Conservation (phyloP, 1,140 invertebrate species). For the Nasonia vitripennis region DNA sequence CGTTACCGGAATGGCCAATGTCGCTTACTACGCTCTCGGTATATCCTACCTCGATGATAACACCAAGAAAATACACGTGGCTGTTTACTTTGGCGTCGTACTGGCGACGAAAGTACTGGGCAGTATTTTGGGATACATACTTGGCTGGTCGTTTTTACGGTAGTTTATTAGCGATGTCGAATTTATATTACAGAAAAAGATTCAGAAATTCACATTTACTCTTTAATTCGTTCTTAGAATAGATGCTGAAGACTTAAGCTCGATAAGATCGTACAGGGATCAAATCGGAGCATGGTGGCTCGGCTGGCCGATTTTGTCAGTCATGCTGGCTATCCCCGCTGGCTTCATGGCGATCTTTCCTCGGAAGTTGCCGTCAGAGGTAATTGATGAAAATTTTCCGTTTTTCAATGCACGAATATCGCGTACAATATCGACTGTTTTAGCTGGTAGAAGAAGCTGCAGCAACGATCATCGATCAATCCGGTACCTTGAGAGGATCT, state of each 20-base stretch:
- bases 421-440: constrained; percentile 9
- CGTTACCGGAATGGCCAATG: constrained; percentile 76
- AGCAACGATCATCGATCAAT: constrained; percentile 68
- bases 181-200: neutral
- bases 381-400: constrained; percentile 46
- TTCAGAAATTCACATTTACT: neutral
- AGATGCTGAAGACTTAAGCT: constrained; percentile 64
- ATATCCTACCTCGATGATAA: constrained; percentile 83
- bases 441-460: constrained; percentile 77
- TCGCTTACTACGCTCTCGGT: constrained; percentile 80
- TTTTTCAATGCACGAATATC: neutral
- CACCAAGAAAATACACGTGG: constrained; percentile 76
- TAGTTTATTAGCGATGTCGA: constrained; percentile 56
- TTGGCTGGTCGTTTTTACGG: constrained; percentile 71
- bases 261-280: constrained; percentile 63
- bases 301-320: constrained; percentile 68
- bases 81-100: constrained; percentile 72
- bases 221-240: constrained; percentile 59
- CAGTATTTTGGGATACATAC: constrained; percentile 68
- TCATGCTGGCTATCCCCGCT: constrained; percentile 65
- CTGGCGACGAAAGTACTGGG: constrained; percentile 69
- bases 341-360: constrained; percentile 69
- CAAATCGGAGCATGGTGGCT: constrained; percentile 73
- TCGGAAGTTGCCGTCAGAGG: constrained; percentile 69
- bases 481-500: constrained; percentile 51